Evolutionary conservation across 2,113 vertebrate species (phyloP), one percentile per base, ranked within the genome.

Genomic region (Catharus minimus): DNA sequence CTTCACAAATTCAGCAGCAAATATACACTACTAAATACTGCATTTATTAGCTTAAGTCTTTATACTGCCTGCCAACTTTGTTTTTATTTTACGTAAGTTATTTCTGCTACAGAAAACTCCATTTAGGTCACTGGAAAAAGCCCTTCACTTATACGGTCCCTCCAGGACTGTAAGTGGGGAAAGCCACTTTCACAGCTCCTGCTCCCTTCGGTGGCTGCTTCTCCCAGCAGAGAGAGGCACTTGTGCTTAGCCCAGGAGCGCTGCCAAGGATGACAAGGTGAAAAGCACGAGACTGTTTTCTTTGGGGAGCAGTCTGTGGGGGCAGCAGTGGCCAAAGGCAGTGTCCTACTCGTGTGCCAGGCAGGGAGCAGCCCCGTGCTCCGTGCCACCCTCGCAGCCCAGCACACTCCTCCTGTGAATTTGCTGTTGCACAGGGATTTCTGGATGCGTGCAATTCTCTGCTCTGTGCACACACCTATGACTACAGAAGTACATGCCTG

Each of bases 1-100:
- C 89, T 92, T 89, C 85, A 95, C 52, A 89, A 93, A 95, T 81
- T 91, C 88, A 80, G 93, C 91, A 92, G 78, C 91, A 94, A 95
- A 91, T 64, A 89, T 7, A 94, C 72, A 58, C 88, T 82, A 80
- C 78, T 85, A 91, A 95, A 91, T 77, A 89, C 24, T 89, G 72
- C 53, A 89, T 77, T 94, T 94, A 93, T 94, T 93, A 91, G 67
- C 60, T 75, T 80, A 82, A 88, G 88, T 39, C 82, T 95, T 94
- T 94, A 82, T 82, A 80, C 58, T 66, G 72, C 66, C 78, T 62
- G 88, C 91, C 94, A 95, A 91, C 79, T 71, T 76, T 4, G 15
- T 91, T 92, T 94, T 91, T 89, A 88, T 82, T 92, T 94, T 58
- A 94, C 19, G 0, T 64, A 69, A 60, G 79, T 93, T 96, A 94